Percentiles rank a stretch among this genome's conserved stretches.
These are phyloP conservation scores for Steinernema carpocapsae DNA, from an alignment of 2,888 invertebrate species.

Conservation along the genomic window DNA sequence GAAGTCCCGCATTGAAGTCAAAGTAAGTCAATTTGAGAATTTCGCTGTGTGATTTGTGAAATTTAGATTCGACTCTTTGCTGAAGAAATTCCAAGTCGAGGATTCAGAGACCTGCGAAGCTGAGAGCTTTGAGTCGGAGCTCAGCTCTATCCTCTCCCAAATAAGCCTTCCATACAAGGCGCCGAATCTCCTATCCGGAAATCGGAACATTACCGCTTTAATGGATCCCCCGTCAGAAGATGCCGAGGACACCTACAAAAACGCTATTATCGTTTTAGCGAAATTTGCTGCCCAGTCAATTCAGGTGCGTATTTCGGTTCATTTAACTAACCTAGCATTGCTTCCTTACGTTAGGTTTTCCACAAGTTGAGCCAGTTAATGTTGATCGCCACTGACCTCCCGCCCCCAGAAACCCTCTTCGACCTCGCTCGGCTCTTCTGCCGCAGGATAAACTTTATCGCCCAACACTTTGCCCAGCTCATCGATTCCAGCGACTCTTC, in stretches of 20 bases:
- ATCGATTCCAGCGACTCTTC: constrained; percentile 45
- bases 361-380: constrained; percentile 46
- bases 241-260: constrained; percentile 47
- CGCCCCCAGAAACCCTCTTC: constrained; percentile 44
- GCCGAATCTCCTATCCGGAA: constrained; percentile 40
- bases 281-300: constrained; percentile 55
- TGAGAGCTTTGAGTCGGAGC: constrained; percentile 44
- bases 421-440: constrained; percentile 47
- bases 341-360: constrained; percentile 39
- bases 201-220: constrained; percentile 37
- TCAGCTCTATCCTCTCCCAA: constrained; percentile 42
- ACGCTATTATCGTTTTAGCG: constrained; percentile 49
- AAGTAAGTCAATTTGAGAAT: constrained; percentile 30
- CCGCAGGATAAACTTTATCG: constrained; percentile 50
- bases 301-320: constrained; percentile 43
- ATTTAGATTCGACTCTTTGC: not conserved
- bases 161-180: constrained; percentile 51
- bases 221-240: constrained; percentile 41
- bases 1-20: not conserved
- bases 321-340: constrained; percentile 31
- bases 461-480: constrained; percentile 48
- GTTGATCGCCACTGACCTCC: constrained; percentile 42
- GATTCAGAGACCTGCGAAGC: constrained; percentile 45
- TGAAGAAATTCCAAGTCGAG: not conserved
- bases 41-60: not conserved